Base-by-base conservation (phyloP, 2,797 vertebrate species). In the Lithobates pipiens region DNA sequence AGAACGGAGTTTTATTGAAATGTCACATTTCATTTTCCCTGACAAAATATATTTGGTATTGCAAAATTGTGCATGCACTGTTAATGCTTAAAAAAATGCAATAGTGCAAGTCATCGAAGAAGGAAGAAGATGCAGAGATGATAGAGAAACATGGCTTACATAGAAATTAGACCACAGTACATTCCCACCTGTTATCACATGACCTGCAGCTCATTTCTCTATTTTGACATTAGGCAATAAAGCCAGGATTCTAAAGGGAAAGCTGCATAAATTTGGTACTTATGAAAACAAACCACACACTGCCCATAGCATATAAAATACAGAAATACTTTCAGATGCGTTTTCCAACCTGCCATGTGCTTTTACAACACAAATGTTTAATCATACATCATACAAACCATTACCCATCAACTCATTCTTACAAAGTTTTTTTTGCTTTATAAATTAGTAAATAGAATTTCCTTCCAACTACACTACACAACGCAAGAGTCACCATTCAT, bases 51-150 rank as follows among this genome's bases (percentile, higher is more conserved):
- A 65, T 23, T 25, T 65, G 61, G 61, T 65, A 65, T 65, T 65
- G 61, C 61, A 65, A 65, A 65, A 21, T 65, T 65, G 61, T n/a
- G 61, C 61, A 65, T 65, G 61, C 61, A 65, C 61, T 65, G n/a
- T 9, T 65, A 65, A 65, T 65, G 61, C n/a, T 65, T 65, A 10
- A 65, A 9, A 54, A 54, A 65, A 65, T 65, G n/a, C 61, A 65
- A 25, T 65, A 65, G 61, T 65, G 61, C 61, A 65, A 65, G 61
- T 65, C 61, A 25, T 23, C 5, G 6, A 65, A 11, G 11, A 25
- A 11, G 21, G 61, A 65, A 65, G 21, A 65, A 65, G n/a, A 65
- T 65, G 61, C 61, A 65, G 10, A 65, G 21, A 65, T 23, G 61
- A 23, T 65, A 9, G 61, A 65, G n/a, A 65, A 65, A 65, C 61